Base-by-base conservation (phyloP, 2,797 vertebrate genomes). In the Spinibarbus caldwelli region DNA sequence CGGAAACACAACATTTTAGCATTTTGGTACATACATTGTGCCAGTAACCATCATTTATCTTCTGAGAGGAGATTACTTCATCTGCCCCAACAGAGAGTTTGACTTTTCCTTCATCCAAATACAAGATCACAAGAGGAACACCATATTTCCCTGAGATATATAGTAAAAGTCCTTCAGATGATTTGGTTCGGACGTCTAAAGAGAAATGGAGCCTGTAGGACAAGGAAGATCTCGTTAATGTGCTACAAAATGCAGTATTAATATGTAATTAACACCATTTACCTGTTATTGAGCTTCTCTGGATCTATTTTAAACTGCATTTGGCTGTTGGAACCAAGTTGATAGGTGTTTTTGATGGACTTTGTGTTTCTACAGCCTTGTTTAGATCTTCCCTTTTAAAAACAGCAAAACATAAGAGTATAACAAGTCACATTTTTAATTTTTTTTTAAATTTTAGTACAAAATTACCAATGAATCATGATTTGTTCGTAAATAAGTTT, bases 11-110 rank as follows among this genome's bases (percentile, higher is more conserved):
- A 17, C 57, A 41, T 17, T 59, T 66, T 31, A 21, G 57, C 11
- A 34, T 47, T 73, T 26, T 43, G 62, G 8, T 49, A 78, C 95
- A 94, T 92, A 97, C 97, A 86, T 89, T 95, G 91, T 98, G 97
- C 96, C 97, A 97, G 11, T 93, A 90, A 7, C 96, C 96, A 0
- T 98, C 95, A 1, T 93, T 95, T 91, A 92, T 96, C 92, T 92
- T 88, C 86, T 89, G 94, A 90, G 94, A 96, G 87, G 90, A 94
- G 79, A 96, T 95, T 87, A 92, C 92, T 89, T 94, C 84, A 88
- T 91, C 93, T 68, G 87, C 91, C 31, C 94, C 95, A 31, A 94
- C 86, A 4, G 93, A 94, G 87, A 97, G 94, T 80, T 95, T 90
- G 83, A 96, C 93, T 70, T 83, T 94, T 83, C 97, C 96, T 6